phyloP scores from a whole-genome alignment of 1,140 invertebrate species.

The Mesaphorura yosii region DNA sequence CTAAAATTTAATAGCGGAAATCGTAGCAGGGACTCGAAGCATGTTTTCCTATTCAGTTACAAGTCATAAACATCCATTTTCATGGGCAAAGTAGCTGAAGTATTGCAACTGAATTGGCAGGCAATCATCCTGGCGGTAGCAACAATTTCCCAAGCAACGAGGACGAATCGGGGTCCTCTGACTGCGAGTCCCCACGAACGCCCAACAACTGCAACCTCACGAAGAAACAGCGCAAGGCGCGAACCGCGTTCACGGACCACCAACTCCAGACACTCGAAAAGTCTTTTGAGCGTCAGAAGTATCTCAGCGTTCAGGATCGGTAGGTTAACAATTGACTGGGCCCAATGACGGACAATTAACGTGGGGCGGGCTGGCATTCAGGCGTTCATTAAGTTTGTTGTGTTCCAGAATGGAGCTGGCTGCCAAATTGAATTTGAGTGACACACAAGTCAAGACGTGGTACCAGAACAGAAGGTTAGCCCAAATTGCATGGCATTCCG shows the following conservation, averaged over 20 bases:
- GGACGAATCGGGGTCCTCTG: too few species aligned
- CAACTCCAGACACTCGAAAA: constrained; percentile 94
- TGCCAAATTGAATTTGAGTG: constrained; percentile 85
- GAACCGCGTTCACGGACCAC: constrained; percentile 97
- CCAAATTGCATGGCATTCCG: constrained; percentile 24
- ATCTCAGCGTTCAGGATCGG: constrained; percentile 90
- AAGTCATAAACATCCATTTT: too few species aligned
- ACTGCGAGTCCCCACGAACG: too few species aligned
- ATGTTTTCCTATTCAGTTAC: too few species aligned
- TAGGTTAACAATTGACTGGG: constrained; percentile 6
- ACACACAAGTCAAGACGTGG: constrained; percentile 61
- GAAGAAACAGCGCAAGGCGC: constrained; percentile 95
- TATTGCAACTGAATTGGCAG: too few species aligned
- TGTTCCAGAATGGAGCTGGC: constrained; percentile 79
- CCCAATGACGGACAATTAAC: background rate
- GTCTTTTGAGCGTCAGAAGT: constrained; percentile 95
- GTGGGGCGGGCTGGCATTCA: background rate
- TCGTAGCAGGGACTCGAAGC: too few species aligned
- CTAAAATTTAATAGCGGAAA: too few species aligned
- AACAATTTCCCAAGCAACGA: too few species aligned
- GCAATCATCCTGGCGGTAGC: too few species aligned
- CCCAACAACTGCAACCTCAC: too few species aligned
- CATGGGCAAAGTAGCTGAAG: too few species aligned
- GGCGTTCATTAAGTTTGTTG: constrained; percentile 1
- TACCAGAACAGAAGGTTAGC: constrained; percentile 32